These are phyloP conservation scores for Pterostichus madidus DNA, from an alignment of 2,888 invertebrate genomes.

Conservation along the genomic window DNA sequence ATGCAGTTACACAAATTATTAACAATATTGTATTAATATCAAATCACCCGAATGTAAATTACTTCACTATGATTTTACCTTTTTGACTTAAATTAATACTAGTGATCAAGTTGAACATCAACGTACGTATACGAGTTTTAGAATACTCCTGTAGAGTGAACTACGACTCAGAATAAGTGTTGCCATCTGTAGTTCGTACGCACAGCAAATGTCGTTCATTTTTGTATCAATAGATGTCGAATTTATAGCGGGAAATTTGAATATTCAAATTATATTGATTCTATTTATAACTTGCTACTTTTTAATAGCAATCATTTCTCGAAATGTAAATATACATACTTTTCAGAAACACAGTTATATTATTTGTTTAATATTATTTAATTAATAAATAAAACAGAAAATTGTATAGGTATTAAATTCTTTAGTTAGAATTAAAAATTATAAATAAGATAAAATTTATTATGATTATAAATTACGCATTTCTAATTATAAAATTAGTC, in stretches of 20 bases:
- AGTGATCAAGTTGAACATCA: constrained; percentile 64
- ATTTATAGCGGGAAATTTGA: constrained; percentile 14
- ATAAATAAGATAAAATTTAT: constrained; percentile 2
- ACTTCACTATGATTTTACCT: constrained; percentile 54
- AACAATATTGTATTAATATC: constrained; percentile 15
- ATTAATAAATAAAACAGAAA: neutral
- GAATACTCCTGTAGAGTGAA: constrained; percentile 53
- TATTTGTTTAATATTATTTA: constrained; percentile 13
- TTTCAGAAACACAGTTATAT: neutral
- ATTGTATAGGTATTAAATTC: neutral
- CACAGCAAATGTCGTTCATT: neutral
- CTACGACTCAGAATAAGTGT: neutral
- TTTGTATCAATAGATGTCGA: neutral
- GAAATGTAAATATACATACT: neutral
- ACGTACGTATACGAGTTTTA: constrained; percentile 55
- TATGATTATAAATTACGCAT: neutral
- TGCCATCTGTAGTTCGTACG: constrained; percentile 8
- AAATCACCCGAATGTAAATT: constrained; percentile 23
- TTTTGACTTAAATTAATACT: constrained; percentile 62
- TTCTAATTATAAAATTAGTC: neutral
- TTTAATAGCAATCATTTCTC: neutral
- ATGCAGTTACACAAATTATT: constrained; percentile 18
- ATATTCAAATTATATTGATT: constrained; percentile 4
- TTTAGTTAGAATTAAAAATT: neutral
- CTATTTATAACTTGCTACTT: neutral